Evolutionary conservation across 2,113 vertebrate species (phyloP).

Genomic region (Gallinago undulata): DNA sequence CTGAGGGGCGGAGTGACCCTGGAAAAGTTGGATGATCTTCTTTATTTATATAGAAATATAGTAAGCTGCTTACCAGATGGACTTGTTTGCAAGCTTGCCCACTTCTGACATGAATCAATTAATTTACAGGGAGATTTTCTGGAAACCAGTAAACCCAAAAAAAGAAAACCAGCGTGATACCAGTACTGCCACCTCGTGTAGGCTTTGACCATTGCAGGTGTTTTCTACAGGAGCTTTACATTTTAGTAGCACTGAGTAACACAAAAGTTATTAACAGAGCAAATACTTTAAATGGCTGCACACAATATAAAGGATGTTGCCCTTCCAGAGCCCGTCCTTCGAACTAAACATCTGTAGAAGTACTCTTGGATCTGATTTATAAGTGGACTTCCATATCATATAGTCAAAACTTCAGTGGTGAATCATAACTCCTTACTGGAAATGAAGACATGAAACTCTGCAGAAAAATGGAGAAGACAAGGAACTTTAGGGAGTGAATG

Average conservation of each 20-base stretch:
- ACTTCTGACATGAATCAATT: constrained; percentile 52
- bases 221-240: background rate
- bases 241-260: background rate
- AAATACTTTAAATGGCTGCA: background rate
- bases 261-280: background rate
- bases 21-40: constrained; percentile 31
- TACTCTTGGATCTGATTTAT: background rate
- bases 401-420: background rate
- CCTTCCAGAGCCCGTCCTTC: background rate
- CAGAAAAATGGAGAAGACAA: background rate
- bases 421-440: background rate
- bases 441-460: background rate
- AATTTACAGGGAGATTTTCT: constrained; percentile 9
- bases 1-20: constrained; percentile 20
- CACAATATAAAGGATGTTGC: background rate
- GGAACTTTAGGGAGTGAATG: background rate
- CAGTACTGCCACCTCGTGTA: constrained; percentile 55
- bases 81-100: constrained; percentile 58
- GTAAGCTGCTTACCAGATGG: constrained; percentile 63
- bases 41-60: constrained; percentile 58
- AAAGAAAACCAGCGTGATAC: background rate
- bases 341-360: background rate
- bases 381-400: background rate
- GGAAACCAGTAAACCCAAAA: background rate
- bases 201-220: background rate